Evolutionary conservation across 2,113 vertebrate genomes (phyloP).

Genomic region (Ailurus styani): DNA sequence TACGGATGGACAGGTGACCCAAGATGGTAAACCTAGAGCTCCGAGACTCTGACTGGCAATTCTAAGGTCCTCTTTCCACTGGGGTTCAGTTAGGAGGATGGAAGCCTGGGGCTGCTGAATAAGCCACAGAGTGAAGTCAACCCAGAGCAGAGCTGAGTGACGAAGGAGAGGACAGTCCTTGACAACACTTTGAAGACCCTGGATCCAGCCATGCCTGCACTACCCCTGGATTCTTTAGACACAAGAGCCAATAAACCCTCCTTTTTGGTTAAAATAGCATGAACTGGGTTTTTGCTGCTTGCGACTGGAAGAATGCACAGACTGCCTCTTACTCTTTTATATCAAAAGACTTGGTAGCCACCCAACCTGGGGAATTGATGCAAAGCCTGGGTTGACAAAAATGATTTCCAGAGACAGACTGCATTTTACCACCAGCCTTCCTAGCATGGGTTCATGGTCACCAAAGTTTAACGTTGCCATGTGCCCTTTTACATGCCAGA

Average conservation of each 20-base stretch:
- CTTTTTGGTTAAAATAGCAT: not conserved
- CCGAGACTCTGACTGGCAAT: not conserved
- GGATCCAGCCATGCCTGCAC: not conserved
- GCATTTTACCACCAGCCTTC: not conserved
- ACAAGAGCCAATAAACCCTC: not conserved
- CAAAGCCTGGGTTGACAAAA: not conserved
- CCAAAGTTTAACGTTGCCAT: not conserved
- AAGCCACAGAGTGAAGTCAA: not conserved
- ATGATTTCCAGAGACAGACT: not conserved
- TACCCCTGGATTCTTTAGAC: not conserved
- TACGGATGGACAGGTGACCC: not conserved
- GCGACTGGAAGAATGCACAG: not conserved
- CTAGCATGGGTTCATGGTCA: not conserved
- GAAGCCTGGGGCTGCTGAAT: not conserved
- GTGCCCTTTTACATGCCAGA: not conserved
- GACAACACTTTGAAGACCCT: not conserved
- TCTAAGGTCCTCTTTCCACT: not conserved
- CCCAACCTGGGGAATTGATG: not conserved
- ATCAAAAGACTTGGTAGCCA: not conserved
- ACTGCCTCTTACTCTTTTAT: not conserved
- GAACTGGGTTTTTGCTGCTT: not conserved
- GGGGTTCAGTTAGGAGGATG: not conserved
- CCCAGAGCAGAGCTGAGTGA: not conserved
- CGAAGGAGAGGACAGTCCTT: rapidly evolving
- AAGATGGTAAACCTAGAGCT: not conserved